Evolutionary conservation across 2,888 invertebrate genomes (phyloP), one percentile per base, ranked within the genome.

Genomic region (Dromius quadrimaculatus): DNA sequence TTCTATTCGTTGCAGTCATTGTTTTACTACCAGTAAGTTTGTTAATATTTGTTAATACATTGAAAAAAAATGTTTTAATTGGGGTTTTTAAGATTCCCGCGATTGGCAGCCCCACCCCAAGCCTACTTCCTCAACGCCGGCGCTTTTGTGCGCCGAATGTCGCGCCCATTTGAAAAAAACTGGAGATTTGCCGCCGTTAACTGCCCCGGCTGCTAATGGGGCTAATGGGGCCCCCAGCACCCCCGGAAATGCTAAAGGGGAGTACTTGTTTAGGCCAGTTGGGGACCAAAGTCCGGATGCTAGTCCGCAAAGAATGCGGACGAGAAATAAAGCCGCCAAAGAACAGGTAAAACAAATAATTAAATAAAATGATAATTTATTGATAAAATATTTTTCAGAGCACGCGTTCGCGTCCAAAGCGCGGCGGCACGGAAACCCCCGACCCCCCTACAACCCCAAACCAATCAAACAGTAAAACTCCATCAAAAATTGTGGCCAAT

Each of bases 221-320:
- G 50, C 50, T 1, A 50, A 50, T 23, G 50, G 50, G 15, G 22
- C 50, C 9, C 3, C 50, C 0, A 11, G 15, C 11, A 13, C 2
- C 15, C 3, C 38, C 2, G 79, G 79, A 5, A 77, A 76, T n/a
- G 74, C 71, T 36, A 66, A 66, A 38, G 66, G 66, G 1, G 71
- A 75, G 11, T 77, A 76, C 54, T 72, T 76, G 20, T 77, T 76
- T 65, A 66, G 75, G 43, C 76, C 76, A 3, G 76, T 78, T 63
- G 71, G 77, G 75, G 89, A 89, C 64, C 50, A 50, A 15, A 90
- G 88, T 77, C 90, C 89, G 77, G 94, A 93, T 80, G 90, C 91
- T 79, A 92, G 92, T 80, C 94, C 94, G 63, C 93, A 92, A 81
- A 89, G 94, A 82, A 94, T 94, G 92, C 89, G 94, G 81, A 95